Percentiles rank a stretch among this genome's conserved stretches.
phyloP scores from a whole-genome alignment of 2,888 invertebrate genomes.

The Macrosiphum euphorbiae region DNA sequence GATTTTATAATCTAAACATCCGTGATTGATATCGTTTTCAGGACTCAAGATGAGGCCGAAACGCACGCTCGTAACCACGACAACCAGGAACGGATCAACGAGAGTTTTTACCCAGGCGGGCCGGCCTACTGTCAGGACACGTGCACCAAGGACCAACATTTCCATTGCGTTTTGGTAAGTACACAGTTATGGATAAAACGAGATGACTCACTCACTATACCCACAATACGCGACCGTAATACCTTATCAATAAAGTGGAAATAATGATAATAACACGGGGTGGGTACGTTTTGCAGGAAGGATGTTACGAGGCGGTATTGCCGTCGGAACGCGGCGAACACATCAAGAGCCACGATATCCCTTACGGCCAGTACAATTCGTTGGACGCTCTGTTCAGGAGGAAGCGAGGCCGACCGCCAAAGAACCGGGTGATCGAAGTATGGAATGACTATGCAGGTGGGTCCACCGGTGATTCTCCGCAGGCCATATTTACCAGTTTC shows the following conservation, averaged over 20 bases:
- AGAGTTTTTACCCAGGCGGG: conserved; percentile 79
- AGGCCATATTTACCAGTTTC: conserved; percentile 94
- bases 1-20: not conserved
- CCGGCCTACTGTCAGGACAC: conserved; percentile 79
- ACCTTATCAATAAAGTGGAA: not conserved
- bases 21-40: conserved; percentile 41
- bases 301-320: conserved; percentile 68
- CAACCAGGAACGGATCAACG: conserved; percentile 87
- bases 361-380: conserved; percentile 79
- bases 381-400: conserved; percentile 93
- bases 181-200: not conserved
- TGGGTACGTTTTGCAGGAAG: conserved; percentile 67
- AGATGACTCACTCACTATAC: not conserved
- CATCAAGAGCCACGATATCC: conserved; percentile 68
- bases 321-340: conserved; percentile 68
- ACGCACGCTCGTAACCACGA: conserved; percentile 92
- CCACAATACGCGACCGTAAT: not conserved
- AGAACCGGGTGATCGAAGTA: conserved; percentile 90
- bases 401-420: conserved; percentile 95
- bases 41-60: conserved; percentile 73
- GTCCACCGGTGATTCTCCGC: conserved; percentile 77
- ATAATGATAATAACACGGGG: not conserved
- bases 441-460: conserved; percentile 69
- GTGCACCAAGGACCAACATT: conserved; percentile 86
- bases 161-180: conserved; percentile 90